Base-by-base conservation (phyloP, 1,140 invertebrate genomes). In the Diabrotica undecimpunctata region DNA sequence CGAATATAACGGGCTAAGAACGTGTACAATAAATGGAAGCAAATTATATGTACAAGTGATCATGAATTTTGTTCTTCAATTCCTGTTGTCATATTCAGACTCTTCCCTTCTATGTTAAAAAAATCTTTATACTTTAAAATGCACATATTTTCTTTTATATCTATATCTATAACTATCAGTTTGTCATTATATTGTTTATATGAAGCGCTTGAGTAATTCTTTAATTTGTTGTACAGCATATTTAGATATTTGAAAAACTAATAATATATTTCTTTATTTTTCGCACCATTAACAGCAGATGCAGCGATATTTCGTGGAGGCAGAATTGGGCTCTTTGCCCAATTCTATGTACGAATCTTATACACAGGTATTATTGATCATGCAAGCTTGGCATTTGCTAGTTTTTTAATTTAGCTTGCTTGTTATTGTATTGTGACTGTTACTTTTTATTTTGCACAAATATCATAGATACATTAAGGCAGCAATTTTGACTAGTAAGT, bases 231-330 rank as follows among this genome's bases (percentile, higher is more conserved):
- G 8, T 46, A 3, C n/a, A 46, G n/a, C 41, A n/a, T 10, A 46
- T 46, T 10, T 8, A 46, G 8, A 10, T 46, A 46, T 8, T 46
- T 46, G n/a, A 5, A 46, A 46, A 10, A 10, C 41, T n/a, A 46
- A 46, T 10, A 8, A 41, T 12, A 54, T 68, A 57, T 67, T 61
- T 35, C 56, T 69, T 25, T 62, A 25, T 67, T 67, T 37, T 50
- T 13, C 56, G 39, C 64, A 62, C 61, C 51, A 59, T 65, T 65
- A 62, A 67, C 66, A 78, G 77, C 71, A 71, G 72, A 75, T 72
- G 68, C 74, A 78, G 70, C 73, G 71, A 54, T 75, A 78, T 69
- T 78, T 77, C 74, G 75, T 78, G 74, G 77, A 78, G 66, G 77
- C 77, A 62, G 77, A 78, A 69, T 71, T 78, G 69, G 77, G 75